Base-by-base conservation (phyloP, 2,888 invertebrate genomes). In the Athalia circularis region DNA sequence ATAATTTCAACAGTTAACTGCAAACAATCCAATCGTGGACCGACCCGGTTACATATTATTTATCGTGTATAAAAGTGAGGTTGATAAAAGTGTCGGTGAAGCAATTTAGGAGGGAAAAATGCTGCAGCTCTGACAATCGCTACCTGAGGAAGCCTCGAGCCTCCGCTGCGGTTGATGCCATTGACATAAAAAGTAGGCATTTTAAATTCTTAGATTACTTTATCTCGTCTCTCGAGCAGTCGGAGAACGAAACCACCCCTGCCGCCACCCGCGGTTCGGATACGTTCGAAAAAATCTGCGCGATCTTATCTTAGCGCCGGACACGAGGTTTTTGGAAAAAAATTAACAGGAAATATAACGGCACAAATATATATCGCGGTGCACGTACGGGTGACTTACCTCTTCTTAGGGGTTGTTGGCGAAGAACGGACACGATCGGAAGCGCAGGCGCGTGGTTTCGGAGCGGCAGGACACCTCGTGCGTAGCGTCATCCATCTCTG, bases 371-470 rank as follows among this genome's bases (percentile, higher is more conserved):
- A n/a, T 43, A 72, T 59, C 72, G 64, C 50, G 72, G 29, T n/a
- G 15, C 50, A 54, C 13, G 48, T 29, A 29, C 29, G 29, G 29
- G 29, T 29, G 29, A 29, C 9, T n/a, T 11, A 68, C 11, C 62
- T n/a, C 43, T 65, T 64, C 50, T 65, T 62, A 70, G 65, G 48
- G 62, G 57, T 11, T 59, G 29, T 9, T 50, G n/a, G 43, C 62
- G 67, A 48, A 57, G 50, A 29, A 50, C 43, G 54, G 57, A 77
- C 67, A 29, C 9, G 45, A 59, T 52, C 62, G 52, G 45, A 11
- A 74, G 77, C 62, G 78, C 77, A 78, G 77, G 78, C 79, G 80
- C 80, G 79, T 68, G 78, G 57, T 59, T 76, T 45, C 62, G 62
- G 50, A 57, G n/a, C 64, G 62, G 64, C 62, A 54, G 59, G 77